phyloP scores from a whole-genome alignment of 2,888 invertebrate species.

The Craniophora ligustri region DNA sequence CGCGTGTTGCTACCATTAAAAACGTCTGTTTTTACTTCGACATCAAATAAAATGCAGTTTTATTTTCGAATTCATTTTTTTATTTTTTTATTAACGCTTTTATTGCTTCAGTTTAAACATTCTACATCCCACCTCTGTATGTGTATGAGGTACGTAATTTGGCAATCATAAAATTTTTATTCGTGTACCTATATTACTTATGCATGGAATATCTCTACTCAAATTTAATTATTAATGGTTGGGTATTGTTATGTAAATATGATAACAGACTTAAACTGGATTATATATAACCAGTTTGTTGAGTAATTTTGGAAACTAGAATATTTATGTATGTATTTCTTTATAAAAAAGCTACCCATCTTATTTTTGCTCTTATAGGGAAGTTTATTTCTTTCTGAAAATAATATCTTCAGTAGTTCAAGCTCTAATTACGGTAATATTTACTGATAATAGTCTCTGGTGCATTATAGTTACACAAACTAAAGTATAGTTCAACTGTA shows the following conservation, averaged over 20 bases:
- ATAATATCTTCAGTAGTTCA: no score
- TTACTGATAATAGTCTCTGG: neutral
- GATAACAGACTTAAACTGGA: neutral
- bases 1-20: conserved; percentile 68
- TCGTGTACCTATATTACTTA: conserved; percentile 26
- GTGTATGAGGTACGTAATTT: conserved; percentile 49
- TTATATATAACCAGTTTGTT: neutral
- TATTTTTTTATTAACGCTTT: conserved; percentile 68
- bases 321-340: no score
- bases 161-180: conserved; percentile 48
- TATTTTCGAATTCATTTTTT: conserved; percentile 71
- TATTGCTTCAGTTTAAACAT: conserved; percentile 57
- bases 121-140: conserved; percentile 41
- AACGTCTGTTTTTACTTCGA: conserved; percentile 67
- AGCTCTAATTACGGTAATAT: neutral
- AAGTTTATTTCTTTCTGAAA: no score
- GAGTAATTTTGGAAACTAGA: no score
- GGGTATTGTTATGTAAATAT: conserved; percentile 3
- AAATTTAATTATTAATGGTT: conserved; percentile 3
- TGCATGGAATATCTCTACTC: conserved; percentile 1
- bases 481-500: conserved; percentile 1
- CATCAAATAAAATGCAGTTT: conserved; percentile 71
- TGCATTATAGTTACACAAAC: neutral
- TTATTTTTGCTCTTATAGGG: no score
- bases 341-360: no score